Conservation (phyloP, 2,113 vertebrate genomes). For the Rhabdornis inornatus region DNA sequence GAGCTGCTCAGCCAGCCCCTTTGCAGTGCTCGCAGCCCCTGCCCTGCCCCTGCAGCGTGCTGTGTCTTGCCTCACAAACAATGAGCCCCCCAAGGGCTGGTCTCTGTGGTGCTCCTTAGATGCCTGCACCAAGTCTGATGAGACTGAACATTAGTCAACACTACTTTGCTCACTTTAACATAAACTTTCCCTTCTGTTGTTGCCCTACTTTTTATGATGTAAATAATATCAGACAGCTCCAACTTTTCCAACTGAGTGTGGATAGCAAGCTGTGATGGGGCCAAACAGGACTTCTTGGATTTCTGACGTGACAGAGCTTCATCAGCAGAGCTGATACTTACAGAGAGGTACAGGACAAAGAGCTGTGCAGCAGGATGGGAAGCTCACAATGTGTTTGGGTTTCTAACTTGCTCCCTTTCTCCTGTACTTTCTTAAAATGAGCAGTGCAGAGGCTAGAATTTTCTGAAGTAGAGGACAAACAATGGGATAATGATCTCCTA, state of each 20-base stretch:
- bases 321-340: no score
- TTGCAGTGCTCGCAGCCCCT: rapidly evolving
- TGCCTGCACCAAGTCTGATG: neutral
- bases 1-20: rapidly evolving
- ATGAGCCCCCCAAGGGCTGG: neutral
- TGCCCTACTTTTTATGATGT: neutral
- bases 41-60: neutral
- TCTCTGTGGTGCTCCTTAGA: neutral
- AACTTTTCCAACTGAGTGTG: neutral
- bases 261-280: neutral
- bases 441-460: neutral
- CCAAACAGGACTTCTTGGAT: neutral
- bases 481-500: neutral
- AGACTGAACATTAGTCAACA: neutral
- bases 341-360: neutral
- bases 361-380: neutral
- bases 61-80: neutral
- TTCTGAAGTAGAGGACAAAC: neutral
- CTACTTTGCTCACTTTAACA: neutral
- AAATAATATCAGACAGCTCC: neutral
- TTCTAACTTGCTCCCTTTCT: neutral
- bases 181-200: neutral
- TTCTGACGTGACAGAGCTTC: neutral
- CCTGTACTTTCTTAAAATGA: neutral
- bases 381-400: rapidly evolving